Conservation (phyloP, 92 coral and sea anemone species). For the Actinostola sp. region DNA sequence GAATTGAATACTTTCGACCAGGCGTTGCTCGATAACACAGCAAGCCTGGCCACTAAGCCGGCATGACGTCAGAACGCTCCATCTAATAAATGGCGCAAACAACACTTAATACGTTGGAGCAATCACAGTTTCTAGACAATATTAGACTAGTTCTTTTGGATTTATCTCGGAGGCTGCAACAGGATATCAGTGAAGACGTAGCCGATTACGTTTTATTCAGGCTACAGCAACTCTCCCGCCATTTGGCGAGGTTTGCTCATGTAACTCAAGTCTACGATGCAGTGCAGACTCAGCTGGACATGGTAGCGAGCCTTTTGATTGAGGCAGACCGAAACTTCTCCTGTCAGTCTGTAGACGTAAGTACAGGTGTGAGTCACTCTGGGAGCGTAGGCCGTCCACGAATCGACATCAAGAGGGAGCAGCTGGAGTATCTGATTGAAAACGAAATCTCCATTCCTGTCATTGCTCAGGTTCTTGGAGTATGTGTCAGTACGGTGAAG, state of each 20-base stretch:
- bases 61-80: slow-evolving; percentile 8
- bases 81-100: slow-evolving; percentile 8
- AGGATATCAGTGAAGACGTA: slow-evolving; percentile 48
- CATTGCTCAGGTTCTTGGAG: slow-evolving; percentile 64
- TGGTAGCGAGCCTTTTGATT: slow-evolving; percentile 33
- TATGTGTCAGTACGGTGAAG: slow-evolving; percentile 48
- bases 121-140: slow-evolving; percentile 36
- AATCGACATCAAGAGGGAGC: slow-evolving; percentile 30
- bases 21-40: no score
- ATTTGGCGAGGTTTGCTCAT: slow-evolving; percentile 41
- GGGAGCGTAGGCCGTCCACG: slow-evolving; percentile 37
- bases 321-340: slow-evolving; percentile 46
- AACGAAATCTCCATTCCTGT: slow-evolving; percentile 39
- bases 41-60: no score
- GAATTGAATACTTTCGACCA: no score
- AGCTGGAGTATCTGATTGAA: slow-evolving; percentile 51
- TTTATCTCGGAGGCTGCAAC: slow-evolving; percentile 33
- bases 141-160: slow-evolving; percentile 40
- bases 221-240: slow-evolving; percentile 57
- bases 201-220: slow-evolving; percentile 49
- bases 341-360: slow-evolving; percentile 20
- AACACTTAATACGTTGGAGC: slow-evolving; percentile 20
- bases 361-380: slow-evolving; percentile 24
- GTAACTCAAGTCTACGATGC: slow-evolving; percentile 23
- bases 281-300: slow-evolving; percentile 40